These are phyloP conservation scores for Dryococelus australis DNA, from an alignment of 2,888 invertebrate genomes.

Conservation along the genomic window DNA sequence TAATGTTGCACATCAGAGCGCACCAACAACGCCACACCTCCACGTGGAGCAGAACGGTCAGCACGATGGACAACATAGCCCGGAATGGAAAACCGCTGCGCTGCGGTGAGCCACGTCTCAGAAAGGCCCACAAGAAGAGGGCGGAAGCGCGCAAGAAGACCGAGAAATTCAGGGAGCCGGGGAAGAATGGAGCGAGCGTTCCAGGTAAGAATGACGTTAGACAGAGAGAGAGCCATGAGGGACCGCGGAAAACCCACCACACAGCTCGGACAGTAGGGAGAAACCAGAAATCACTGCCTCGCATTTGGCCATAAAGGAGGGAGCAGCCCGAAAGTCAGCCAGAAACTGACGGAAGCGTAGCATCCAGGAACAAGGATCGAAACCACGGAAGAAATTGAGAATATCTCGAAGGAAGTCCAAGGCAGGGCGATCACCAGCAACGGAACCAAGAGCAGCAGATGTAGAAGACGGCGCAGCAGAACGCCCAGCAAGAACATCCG, in stretches of 20 bases:
- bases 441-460: neutral
- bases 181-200: neutral
- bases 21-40: neutral
- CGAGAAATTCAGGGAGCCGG: too few relatives aligned
- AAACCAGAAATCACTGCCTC: neutral
- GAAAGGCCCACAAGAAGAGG: neutral
- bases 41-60: neutral
- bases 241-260: neutral
- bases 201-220: neutral
- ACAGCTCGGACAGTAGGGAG: neutral
- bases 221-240: neutral
- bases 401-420: neutral
- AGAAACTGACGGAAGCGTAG: neutral
- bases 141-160: neutral
- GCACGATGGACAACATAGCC: neutral
- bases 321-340: neutral
- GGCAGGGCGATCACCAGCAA: neutral
- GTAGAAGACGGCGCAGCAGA: neutral
- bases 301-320: neutral
- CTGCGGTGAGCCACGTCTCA: neutral
- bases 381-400: neutral
- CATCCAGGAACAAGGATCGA: neutral
- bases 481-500: too few relatives aligned
- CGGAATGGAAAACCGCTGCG: neutral
- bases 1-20: neutral